Evolutionary conservation across 2,797 vertebrate species (phyloP).

Genomic region (Scarus forsteni): DNA sequence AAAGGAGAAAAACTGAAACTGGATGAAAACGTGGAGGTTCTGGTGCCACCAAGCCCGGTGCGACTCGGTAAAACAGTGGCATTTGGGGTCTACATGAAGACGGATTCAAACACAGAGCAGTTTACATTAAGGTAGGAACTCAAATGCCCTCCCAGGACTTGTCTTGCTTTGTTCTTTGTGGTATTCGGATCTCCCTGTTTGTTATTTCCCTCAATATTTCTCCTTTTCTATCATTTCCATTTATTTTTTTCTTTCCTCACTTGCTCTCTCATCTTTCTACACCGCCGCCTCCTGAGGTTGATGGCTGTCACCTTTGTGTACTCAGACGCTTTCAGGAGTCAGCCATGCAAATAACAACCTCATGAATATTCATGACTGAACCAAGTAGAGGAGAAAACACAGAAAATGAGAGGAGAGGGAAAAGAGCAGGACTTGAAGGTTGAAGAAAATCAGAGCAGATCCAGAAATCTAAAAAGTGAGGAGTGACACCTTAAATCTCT

Average conservation of each 20-base stretch:
- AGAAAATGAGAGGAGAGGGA: slow-evolving; percentile 46
- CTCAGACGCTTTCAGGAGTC: slow-evolving; percentile 67
- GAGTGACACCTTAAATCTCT: slow-evolving; percentile 19
- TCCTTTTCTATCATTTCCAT: slow-evolving; percentile 24
- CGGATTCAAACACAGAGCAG: slow-evolving; percentile 86
- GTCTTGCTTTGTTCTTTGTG: slow-evolving; percentile 12
- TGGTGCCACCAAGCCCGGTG: slow-evolving; percentile 89
- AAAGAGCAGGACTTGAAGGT: slow-evolving; percentile 26
- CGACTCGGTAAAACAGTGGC: slow-evolving; percentile 91
- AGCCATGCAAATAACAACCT: slow-evolving; percentile 71
- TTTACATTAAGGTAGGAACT: slow-evolving; percentile 92
- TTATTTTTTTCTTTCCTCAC: slow-evolving; percentile 34
- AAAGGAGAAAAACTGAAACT: slow-evolving; percentile 85
- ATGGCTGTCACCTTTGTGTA: slow-evolving; percentile 73
- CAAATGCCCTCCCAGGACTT: background rate
- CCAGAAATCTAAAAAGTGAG: slow-evolving; percentile 17
- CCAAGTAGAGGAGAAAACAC: slow-evolving; percentile 50
- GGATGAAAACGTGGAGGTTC: slow-evolving; percentile 89
- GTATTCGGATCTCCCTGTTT: background rate
- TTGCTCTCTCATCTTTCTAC: slow-evolving; percentile 45
- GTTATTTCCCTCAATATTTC: slow-evolving; percentile 2
- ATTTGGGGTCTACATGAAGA: slow-evolving; percentile 89
- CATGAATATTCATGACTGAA: slow-evolving; percentile 67
- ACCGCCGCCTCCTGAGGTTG: slow-evolving; percentile 56
- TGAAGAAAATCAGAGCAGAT: slow-evolving; percentile 21